Percentiles rank a stretch among this genome's conserved stretches.
phyloP scores from a whole-genome alignment of 2,113 vertebrate genomes.

The Microtus oregoni region DNA sequence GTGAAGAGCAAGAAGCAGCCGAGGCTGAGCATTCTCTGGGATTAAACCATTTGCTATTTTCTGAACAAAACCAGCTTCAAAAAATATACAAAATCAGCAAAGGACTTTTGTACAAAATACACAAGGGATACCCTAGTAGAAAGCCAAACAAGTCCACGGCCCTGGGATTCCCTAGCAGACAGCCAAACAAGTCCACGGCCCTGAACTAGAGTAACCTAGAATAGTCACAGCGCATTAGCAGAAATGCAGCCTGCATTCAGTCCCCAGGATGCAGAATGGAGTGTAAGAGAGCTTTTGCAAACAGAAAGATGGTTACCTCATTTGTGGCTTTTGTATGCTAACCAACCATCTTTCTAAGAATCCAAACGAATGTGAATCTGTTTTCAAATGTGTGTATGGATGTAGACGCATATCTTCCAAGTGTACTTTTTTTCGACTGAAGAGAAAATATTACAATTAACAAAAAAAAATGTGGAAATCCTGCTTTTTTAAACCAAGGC shows the following conservation, averaged over 20 bases:
- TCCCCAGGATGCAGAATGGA: neutral
- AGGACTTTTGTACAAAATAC: neutral
- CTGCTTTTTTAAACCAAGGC: constrained; percentile 33
- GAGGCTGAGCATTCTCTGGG: neutral
- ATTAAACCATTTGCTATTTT: neutral
- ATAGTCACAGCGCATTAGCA: neutral
- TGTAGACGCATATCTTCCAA: neutral
- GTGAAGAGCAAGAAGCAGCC: neutral
- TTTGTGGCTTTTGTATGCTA: neutral
- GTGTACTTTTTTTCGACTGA: neutral
- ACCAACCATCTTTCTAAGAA: neutral
- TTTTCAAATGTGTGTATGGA: neutral
- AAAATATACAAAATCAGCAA: neutral
- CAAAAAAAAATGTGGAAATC: neutral
- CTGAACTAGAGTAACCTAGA: neutral
- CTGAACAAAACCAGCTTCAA: neutral
- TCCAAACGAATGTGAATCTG: neutral
- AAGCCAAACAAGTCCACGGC: neutral
- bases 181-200: neutral
- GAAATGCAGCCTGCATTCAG: neutral
- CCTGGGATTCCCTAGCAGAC: neutral
- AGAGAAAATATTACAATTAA: neutral
- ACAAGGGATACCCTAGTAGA: neutral
- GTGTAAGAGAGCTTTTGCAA: constrained; percentile 7
- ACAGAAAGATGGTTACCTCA: neutral